Evolutionary conservation across 2,888 invertebrate species (phyloP), one percentile per base, ranked within the genome.

Genomic region (Chorisops tibialis): DNA sequence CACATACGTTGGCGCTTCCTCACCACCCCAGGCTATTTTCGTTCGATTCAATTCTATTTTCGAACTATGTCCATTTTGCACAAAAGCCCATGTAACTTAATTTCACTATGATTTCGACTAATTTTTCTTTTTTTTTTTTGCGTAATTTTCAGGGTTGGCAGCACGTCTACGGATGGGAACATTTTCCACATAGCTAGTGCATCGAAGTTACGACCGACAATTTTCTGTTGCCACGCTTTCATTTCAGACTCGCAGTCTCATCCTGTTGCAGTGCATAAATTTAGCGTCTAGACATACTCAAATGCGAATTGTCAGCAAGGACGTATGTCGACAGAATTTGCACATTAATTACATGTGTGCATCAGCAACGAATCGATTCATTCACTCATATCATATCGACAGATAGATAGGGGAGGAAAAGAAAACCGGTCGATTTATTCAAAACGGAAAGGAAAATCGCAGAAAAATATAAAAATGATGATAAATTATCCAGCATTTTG

Each of bases 281-380:
- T 61, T 63, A 63, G 63, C 51, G 48, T 59, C 45, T 63, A 59
- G 54, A 52, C 59, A 52, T n/a, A 54, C 18, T 19, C 45, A 52
- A n/a, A 38, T 39, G 50, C 56, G 35, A 59, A 59, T 59, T 59
- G 52, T 59, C 51, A 63, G 52, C 62, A 63, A 63, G 63, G 63
- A 63, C 63, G 51, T 50, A 58, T 38, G 58, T 38, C 52, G 52
- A 52, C 52, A 52, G 37, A 38, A 52, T 39, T 30, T 52, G 39
- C 38, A 37, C 52, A 52, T 52, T 52, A 52, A 52, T 52, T 52
- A 38, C 21, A 38, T 19, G 11, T 16, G 14, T 12, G 39, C 38
- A 38, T 18, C 39, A 18, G 19, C 41, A n/a, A 14, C 9, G 5
- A 45, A 39, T 4, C 39, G 16, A 9, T 11, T 16, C 39, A 39